Base-by-base conservation (phyloP, 2,888 invertebrate genomes). In the Cheilosia urbana region DNA sequence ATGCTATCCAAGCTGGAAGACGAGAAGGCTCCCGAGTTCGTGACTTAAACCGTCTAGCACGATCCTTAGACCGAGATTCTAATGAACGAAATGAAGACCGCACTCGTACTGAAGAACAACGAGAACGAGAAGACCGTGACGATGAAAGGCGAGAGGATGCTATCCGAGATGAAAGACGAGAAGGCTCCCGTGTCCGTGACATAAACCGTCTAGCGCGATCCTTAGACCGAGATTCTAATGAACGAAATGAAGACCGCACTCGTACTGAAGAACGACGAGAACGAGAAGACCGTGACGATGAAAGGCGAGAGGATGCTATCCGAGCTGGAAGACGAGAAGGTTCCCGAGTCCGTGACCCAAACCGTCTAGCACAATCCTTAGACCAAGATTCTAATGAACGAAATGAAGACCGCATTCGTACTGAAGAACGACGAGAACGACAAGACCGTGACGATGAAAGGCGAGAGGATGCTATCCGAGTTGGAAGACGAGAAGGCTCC, bases 121-220 rank as follows among this genome's bases (percentile, higher is more conserved):
- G 51, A 40, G 27, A 71, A 27, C 37, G 49, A 1, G 42, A 21
- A 21, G 58, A 58, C 1, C 76, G 62, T 3, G 55, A 42, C 13
- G 27, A 51, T 40, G 9, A 19, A 21, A 27, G 27, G 7, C 57
- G 11, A n/a, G 63, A 69, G 27, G 40, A 65, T 47, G 37, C 19
- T 19, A 7, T 51, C 9, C 72, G 37, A 27, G n/a, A 37, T 27
- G 72, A 72, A 2, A 57, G 34, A 42, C 47, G 72, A 63, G 57
- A 63, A n/a, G 68, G 17, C 17, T 24, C 21, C n/a, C 19, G 24
- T 19, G 37, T 62, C 21, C 45, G 37, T 2, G 13, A 24, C 24
- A 24, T 24, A 24, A 2, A 24, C 24, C 24, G 24, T 24, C 2
- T 24, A 24, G 24, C 24, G 17, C 13, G 63, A 47, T 49, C 49